Evolutionary conservation across 2,113 vertebrate genomes (phyloP), one percentile per base, ranked within the genome.

Genomic region (Siniperca chuatsi): DNA sequence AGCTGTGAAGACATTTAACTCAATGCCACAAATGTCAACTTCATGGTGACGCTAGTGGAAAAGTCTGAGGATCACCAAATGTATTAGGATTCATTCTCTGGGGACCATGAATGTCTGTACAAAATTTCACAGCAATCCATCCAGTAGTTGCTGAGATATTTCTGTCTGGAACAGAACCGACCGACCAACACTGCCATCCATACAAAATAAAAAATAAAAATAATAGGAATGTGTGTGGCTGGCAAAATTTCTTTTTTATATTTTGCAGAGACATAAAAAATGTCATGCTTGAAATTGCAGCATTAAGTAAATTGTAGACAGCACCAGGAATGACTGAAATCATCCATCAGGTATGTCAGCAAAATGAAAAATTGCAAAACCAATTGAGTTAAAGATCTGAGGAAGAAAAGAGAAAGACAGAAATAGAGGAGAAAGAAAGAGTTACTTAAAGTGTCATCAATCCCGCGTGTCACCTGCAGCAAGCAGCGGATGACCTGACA

Each of bases 361-460:
- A 21, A 44, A 40, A 68, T 54, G 80, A 71, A 25, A 55, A 75
- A 83, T 48, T 42, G n/a, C 37, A 37, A 64, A 76, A 73, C 21
- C 10, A 55, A 54, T 15, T 68, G 46, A 62, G 42, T 64, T n/a
- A 4, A 20, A 73, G 42, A 58, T 44, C 46, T 42, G 33, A 66
- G 44, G 23, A 16, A 71, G 72, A 68, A 74, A 69, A 29, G n/a
- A 42, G 2, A 55, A 46, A 25, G n/a, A 82, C 23, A 55, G 50
- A 65, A 42, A 44, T 20, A 18, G 5, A 46, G 21, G 16, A 60
- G 35, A 65, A 60, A 82, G 15, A 71, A 18, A 70, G 44, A 55
- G 48, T 85, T 57, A 57, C n/a, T 72, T 70, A 33, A 83, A 87
- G 57, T 68, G 18, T n/a, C 68, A 82, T 80, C 70, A 79, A 67